phyloP scores from a whole-genome alignment of 2,113 vertebrate species.

The Forbesichthys papilliferus region DNA sequence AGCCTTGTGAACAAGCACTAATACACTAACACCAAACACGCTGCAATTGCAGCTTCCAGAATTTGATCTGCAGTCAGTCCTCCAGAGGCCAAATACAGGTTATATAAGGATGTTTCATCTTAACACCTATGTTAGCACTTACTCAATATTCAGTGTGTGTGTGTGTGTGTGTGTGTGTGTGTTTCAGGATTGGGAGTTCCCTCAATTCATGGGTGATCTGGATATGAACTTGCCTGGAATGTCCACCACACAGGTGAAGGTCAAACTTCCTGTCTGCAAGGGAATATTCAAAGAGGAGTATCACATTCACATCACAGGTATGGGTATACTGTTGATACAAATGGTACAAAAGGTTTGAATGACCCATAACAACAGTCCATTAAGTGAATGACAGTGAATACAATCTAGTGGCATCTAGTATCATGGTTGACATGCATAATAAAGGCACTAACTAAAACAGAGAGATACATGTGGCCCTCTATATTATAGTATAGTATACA shows the following conservation, averaged over 20 bases:
- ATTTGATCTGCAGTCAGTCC: constrained; percentile 49
- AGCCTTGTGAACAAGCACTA: constrained; percentile 45
- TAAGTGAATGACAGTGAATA: constrained; percentile 16
- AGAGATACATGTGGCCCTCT: no score
- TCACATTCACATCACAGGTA: constrained; percentile 97
- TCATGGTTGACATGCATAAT: no score
- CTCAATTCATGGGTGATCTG: constrained; percentile 97
- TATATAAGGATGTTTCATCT: constrained; percentile 35
- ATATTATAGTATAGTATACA: neutral
- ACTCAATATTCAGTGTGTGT: neutral
- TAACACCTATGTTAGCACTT: neutral
- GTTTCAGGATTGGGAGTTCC: constrained; percentile 95
- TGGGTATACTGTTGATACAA: neutral
- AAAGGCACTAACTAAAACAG: no score
- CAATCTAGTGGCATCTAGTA: no score
- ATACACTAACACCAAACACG: neutral
- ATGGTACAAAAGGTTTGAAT: neutral
- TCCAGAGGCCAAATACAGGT: constrained; percentile 42
- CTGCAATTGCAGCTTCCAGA: constrained; percentile 16
- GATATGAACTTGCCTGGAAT: constrained; percentile 96
- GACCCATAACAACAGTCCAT: neutral
- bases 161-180: constrained; percentile 5
- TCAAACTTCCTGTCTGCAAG: constrained; percentile 91
- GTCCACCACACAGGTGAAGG: constrained; percentile 89
- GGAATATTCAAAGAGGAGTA: constrained; percentile 94